phyloP scores from a whole-genome alignment of 2,113 vertebrate genomes.

The Sigmodon hispidus region DNA sequence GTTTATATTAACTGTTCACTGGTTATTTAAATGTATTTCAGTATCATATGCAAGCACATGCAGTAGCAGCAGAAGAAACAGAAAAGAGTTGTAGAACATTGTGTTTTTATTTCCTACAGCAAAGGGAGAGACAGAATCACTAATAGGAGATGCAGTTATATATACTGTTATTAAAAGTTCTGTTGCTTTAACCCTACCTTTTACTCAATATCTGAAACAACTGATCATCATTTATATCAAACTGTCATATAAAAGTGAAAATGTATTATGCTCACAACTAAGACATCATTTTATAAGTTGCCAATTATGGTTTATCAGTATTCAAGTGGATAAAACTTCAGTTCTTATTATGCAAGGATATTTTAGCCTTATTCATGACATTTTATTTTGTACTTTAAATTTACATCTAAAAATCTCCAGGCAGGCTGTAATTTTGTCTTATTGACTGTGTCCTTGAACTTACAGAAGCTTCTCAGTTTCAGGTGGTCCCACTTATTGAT shows the following conservation, averaged over 20 bases:
- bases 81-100: background rate
- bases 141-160: background rate
- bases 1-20: background rate
- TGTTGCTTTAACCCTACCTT: background rate
- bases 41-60: background rate
- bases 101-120: background rate
- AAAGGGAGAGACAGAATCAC: background rate
- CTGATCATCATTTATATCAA: background rate
- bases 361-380: background rate
- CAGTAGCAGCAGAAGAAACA: background rate
- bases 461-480: too few species aligned
- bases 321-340: background rate
- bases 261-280: background rate
- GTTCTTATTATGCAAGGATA: background rate
- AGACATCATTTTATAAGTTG: background rate
- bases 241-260: background rate
- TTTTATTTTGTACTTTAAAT: background rate
- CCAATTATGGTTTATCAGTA: background rate
- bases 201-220: background rate
- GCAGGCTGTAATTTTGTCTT: too few species aligned
- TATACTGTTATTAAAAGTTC: background rate
- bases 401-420: background rate
- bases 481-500: too few species aligned
- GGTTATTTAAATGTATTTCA: background rate
- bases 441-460: too few species aligned